A percentile compares a stretch with the other conserved stretches of the same genome.
These are phyloP conservation scores for Lasioglossum malachurum DNA, from an alignment of 2,888 invertebrate genomes.

Conservation along the genomic window DNA sequence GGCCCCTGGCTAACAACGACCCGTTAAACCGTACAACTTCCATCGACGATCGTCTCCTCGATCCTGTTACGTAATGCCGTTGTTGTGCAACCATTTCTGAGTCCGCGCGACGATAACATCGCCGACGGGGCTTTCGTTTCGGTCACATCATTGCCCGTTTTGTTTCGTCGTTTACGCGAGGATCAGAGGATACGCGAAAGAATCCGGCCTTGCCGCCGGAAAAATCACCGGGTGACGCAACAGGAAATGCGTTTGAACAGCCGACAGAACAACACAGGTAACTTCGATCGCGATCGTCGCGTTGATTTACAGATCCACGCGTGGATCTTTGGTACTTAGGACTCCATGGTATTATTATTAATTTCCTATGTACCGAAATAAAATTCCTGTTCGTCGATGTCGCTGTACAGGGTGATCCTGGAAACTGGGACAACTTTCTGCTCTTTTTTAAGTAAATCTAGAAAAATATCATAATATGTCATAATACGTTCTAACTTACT, in stretches of 20 bases:
- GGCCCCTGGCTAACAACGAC: background rate
- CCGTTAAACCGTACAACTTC: background rate
- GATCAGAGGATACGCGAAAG: conserved; percentile 21
- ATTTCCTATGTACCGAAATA: too few relatives aligned
- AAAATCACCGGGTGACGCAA: conserved; percentile 38
- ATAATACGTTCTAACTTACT: too few relatives aligned
- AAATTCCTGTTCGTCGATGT: too few relatives aligned
- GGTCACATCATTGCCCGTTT: conserved; percentile 12
- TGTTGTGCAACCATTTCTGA: background rate
- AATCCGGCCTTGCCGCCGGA: conserved; percentile 6
- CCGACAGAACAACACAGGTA: background rate
- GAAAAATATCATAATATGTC: too few relatives aligned
- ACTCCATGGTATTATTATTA: too few relatives aligned
- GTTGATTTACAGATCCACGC: background rate
- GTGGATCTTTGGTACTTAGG: background rate
- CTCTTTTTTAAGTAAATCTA: too few relatives aligned
- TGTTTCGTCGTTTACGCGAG: background rate
- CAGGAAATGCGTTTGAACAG: conserved; percentile 34
- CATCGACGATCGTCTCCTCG: background rate
- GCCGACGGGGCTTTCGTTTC: conserved; percentile 2
- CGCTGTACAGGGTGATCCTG: too few relatives aligned
- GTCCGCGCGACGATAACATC: background rate
- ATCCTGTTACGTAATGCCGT: background rate
- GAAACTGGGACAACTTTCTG: too few relatives aligned
- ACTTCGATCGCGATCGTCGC: conserved; percentile 17